Percentiles rank a stretch among this genome's conserved stretches.
Conservation (phyloP, 1,140 invertebrate species). For the Harlomillsia oculata region DNA sequence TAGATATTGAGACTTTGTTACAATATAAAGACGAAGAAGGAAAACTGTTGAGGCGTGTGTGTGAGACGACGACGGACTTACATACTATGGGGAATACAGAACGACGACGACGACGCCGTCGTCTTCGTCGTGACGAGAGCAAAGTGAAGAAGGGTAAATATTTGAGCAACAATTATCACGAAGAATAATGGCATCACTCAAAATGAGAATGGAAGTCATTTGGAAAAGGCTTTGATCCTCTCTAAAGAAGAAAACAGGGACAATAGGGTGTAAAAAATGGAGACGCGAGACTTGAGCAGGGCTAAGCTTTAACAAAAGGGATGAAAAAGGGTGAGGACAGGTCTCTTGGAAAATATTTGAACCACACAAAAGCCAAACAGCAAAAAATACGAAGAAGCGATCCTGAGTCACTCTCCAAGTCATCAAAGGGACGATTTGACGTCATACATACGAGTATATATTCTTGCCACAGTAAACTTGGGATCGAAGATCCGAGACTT, state of each 20-base stretch:
- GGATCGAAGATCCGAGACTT: too few species aligned
- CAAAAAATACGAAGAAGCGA: not conserved
- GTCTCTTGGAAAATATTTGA: conserved; percentile 12
- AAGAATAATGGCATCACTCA: conserved; percentile 14
- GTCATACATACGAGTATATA: too few species aligned
- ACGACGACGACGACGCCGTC: too few species aligned
- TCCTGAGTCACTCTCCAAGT: too few species aligned
- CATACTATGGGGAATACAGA: too few species aligned
- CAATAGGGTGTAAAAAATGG: not conserved
- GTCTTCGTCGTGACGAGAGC: too few species aligned
- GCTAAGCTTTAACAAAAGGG: not conserved
- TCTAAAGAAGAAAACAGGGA: not conserved
- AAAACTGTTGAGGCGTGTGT: too few species aligned
- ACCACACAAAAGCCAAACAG: conserved; percentile 10
- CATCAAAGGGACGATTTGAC: too few species aligned
- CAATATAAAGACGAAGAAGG: too few species aligned
- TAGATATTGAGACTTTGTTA: too few species aligned
- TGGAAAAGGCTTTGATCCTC: not conserved
- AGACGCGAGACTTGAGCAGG: not conserved
- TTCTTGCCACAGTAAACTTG: too few species aligned
- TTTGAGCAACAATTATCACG: conserved; percentile 13
- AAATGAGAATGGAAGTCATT: conserved; percentile 1
- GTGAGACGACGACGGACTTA: too few species aligned
- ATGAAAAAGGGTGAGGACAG: conserved; percentile 8
- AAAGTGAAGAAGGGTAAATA: conserved; percentile 14